phyloP scores from a whole-genome alignment of 2,888 invertebrate species.

The Perizoma affinitatum region DNA sequence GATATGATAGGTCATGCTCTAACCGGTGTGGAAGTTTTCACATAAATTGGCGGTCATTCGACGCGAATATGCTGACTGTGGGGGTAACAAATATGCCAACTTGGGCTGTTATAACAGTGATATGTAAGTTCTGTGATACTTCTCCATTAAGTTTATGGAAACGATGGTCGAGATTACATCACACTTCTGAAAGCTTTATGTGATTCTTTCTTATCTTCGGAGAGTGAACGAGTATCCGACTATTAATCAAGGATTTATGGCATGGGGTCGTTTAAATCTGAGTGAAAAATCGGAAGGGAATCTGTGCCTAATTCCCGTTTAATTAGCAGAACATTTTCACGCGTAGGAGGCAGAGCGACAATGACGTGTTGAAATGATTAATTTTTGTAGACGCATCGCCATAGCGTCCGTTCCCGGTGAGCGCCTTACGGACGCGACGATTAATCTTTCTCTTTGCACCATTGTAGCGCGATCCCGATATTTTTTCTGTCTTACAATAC shows the following conservation, averaged over 20 bases:
- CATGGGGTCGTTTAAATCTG: constrained; percentile 51
- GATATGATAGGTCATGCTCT: constrained; percentile 76
- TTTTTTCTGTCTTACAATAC: constrained; percentile 82
- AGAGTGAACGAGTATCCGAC: constrained; percentile 53
- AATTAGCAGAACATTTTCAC: constrained; percentile 76
- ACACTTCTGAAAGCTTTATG: constrained; percentile 81
- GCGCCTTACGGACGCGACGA: constrained; percentile 66
- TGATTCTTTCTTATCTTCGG: constrained; percentile 69
- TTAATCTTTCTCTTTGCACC: constrained; percentile 82
- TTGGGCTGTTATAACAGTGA: constrained; percentile 83
- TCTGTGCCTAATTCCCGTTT: constrained; percentile 80
- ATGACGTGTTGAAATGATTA: constrained; percentile 82
- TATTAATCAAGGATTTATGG: constrained; percentile 71
- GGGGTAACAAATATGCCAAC: constrained; percentile 83
- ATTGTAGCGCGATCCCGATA: constrained; percentile 76
- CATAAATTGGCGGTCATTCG: constrained; percentile 85
- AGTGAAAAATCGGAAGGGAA: constrained; percentile 70
- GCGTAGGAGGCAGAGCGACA: constrained; percentile 72
- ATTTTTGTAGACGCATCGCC: constrained; percentile 70
- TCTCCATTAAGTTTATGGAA: constrained; percentile 83
- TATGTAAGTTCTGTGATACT: constrained; percentile 84
- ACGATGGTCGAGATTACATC: constrained; percentile 81
- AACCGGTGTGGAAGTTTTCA: constrained; percentile 79
- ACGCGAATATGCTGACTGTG: constrained; percentile 84
- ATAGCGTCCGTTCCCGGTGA: constrained; percentile 53